Base-by-base conservation (phyloP, 2,113 vertebrate species). In the Heterotis niloticus region DNA sequence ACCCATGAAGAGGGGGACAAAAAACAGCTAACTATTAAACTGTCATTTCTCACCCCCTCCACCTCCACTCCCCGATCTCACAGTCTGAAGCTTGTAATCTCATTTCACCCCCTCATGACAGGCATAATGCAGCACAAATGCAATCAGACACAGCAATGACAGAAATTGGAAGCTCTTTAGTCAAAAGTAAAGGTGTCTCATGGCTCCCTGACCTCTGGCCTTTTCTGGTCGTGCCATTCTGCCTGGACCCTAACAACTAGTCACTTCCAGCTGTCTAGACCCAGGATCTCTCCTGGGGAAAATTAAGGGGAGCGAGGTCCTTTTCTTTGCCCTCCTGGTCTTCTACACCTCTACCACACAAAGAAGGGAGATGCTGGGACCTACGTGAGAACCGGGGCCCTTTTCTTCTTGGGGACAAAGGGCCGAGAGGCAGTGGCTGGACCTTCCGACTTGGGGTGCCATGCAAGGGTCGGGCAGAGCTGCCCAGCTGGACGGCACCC, bases 31-130 rank as follows among this genome's bases (percentile, higher is more conserved):
- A 93, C 92, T 92, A 91, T 93, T 93, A 94, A 95, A 94, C 69
- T 74, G 68, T 34, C 74, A 64, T 94, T 94, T 93, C 91, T 89
- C 89, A 87, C 90, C 90, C 89, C 75, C 85, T 84, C 81, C 87
- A 88, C 88, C 87, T 88, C 88, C 90, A 87, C 90, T 91, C 92
- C 51, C 51, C n/a, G 23, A n/a, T 44, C 91, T 91, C 92, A 92
- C 93, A 91, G 91, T 88, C 89, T 90, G 89, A 92, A 91, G 91
- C 93, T 89, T 90, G 91, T 95, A 94, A 95, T 95, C 94, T 93
- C 91, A 89, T 94, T 94, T 93, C 92, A 93, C 92, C 92, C 91
- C 89, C 91, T 92, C 92, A 91, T 92, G 91, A 92, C 92, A 92
- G 81, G 88, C 87, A 90, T 90, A 92, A 93, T 87, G 84, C 85